phyloP scores from a whole-genome alignment of 2,797 vertebrate genomes.

The Gorsachius magnificus region DNA sequence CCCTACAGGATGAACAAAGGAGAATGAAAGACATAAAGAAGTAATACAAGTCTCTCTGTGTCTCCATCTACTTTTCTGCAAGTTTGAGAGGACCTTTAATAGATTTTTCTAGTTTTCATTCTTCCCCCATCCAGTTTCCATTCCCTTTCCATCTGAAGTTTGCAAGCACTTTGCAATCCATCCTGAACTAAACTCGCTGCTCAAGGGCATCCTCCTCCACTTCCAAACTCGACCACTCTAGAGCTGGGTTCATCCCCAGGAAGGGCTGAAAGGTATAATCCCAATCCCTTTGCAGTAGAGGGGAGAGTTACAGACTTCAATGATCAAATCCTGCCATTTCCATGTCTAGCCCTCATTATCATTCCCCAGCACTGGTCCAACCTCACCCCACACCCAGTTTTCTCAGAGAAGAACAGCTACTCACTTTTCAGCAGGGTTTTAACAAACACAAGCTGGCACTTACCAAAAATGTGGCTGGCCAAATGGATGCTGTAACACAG shows the following conservation, averaged over 20 bases:
- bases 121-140: neutral
- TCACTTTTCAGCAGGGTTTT: neutral
- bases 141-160: neutral
- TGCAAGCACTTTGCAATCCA: neutral
- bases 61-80: neutral
- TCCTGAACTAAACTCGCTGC: neutral
- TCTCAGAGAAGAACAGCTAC: neutral
- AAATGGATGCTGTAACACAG: neutral
- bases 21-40: neutral
- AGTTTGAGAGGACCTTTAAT: neutral
- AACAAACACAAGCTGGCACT: neutral
- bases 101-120: neutral
- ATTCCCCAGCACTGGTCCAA: neutral
- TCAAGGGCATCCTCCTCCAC: neutral
- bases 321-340: neutral
- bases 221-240: neutral
- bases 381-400: neutral
- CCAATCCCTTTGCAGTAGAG: neutral
- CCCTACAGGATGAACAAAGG: neutral
- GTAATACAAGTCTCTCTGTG: neutral
- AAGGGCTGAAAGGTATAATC: neutral
- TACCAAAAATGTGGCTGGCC: neutral
- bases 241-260: neutral
- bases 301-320: neutral
- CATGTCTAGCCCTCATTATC: rapidly evolving